These are phyloP conservation scores for Apodemus sylvaticus DNA, from an alignment of 2,113 vertebrate genomes.

Conservation along the genomic window DNA sequence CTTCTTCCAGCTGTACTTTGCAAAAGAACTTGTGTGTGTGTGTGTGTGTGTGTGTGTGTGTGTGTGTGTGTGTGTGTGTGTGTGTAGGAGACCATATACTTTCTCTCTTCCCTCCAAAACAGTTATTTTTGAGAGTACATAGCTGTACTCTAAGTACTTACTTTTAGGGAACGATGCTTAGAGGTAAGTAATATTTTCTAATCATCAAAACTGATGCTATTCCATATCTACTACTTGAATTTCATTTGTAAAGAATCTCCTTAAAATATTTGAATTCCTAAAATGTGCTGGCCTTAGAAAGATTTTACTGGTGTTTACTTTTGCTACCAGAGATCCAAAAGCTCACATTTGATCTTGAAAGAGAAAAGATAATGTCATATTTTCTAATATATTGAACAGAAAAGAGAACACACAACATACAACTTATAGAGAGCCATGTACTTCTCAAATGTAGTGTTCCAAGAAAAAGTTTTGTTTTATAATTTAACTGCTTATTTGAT, in stretches of 20 bases:
- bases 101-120: background rate
- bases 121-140: conserved; percentile 12
- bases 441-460: conserved; percentile 33
- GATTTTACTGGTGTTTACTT: conserved; percentile 54
- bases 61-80: too few species aligned
- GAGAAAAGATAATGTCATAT: conserved; percentile 43
- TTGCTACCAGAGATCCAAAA: conserved; percentile 31
- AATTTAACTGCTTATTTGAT: background rate
- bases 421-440: conserved; percentile 3
- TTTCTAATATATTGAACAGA: conserved; percentile 29
- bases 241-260: conserved; percentile 46
- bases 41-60: too few species aligned
- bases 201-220: conserved; percentile 52
- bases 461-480: background rate
- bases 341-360: conserved; percentile 50
- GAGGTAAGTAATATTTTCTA: conserved; percentile 14
- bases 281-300: conserved; percentile 50
- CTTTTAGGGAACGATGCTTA: conserved; percentile 45
- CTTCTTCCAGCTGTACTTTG: background rate
- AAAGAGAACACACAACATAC: conserved; percentile 2
- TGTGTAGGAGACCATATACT: background rate
- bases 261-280: conserved; percentile 54
- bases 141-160: background rate
- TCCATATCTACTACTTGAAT: conserved; percentile 27
- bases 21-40: background rate